Conservation (phyloP, 1,140 invertebrate genomes). For the Polyergus mexicanus region DNA sequence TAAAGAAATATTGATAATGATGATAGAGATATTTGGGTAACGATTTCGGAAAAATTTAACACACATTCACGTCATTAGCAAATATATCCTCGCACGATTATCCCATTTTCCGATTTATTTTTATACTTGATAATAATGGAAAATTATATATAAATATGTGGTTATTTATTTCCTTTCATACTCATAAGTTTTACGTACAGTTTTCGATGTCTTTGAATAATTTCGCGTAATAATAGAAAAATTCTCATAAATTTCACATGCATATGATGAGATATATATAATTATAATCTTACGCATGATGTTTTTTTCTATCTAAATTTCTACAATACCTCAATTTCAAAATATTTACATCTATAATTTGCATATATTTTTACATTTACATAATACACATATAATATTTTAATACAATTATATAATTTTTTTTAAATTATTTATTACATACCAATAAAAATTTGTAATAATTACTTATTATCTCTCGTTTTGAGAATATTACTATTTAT, state of each 20-base stretch:
- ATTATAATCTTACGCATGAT: background rate
- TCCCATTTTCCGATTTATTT: background rate
- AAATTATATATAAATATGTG: background rate
- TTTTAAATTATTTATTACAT: no score
- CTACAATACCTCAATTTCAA: no score
- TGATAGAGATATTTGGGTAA: no score
- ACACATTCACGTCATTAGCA: no score
- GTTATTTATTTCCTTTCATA: background rate
- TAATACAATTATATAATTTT: background rate
- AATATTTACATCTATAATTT: background rate
- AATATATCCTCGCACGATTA: no score
- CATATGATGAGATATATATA: background rate
- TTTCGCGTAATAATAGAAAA: background rate
- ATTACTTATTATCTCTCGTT: no score
- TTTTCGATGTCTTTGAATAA: background rate
- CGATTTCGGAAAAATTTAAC: no score
- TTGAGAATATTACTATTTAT: background rate
- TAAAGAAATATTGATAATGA: no score
- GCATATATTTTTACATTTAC: background rate
- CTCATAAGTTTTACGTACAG: background rate
- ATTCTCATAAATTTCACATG: background rate
- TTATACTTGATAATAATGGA: background rate
- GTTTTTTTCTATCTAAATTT: background rate
- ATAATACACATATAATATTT: no score
- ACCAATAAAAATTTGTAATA: no score